Percentiles rank a stretch among this genome's conserved stretches.
These are phyloP conservation scores for Bimastos eiseni DNA, from an alignment of 2,888 invertebrate genomes.

Conservation along the genomic window DNA sequence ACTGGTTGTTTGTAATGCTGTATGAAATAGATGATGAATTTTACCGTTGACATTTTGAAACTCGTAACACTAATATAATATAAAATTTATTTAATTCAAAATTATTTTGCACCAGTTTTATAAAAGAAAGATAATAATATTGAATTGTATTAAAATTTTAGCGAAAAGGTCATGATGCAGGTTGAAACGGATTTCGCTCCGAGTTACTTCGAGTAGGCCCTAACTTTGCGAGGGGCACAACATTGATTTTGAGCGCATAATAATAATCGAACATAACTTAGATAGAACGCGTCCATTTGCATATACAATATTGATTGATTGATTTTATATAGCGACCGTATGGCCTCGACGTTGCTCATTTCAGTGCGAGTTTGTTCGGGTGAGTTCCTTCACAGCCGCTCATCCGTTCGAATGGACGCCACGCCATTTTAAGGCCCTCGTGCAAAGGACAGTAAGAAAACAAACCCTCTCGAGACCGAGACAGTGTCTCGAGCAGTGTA, in stretches of 20 bases:
- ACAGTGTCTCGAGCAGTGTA: too few relatives aligned
- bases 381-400: too few relatives aligned
- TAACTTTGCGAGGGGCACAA: not conserved
- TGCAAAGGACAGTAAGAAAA: too few relatives aligned
- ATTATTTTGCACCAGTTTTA: not conserved
- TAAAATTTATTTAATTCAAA: not conserved
- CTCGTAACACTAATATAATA: not conserved
- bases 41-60: not conserved
- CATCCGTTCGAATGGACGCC: too few relatives aligned
- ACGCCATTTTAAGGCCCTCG: too few relatives aligned
- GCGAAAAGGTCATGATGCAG: not conserved
- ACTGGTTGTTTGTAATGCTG: not conserved
- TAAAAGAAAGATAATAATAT: not conserved
- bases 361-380: too few relatives aligned
- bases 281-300: too few relatives aligned
- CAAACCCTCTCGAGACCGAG: too few relatives aligned
- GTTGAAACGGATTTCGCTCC: not conserved
- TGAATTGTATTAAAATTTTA: not conserved
- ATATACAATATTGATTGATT: too few relatives aligned
- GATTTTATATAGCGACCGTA: too few relatives aligned
- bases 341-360: too few relatives aligned
- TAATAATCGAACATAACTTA: too few relatives aligned
- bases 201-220: not conserved
- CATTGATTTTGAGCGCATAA: not conserved
- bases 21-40: not conserved